phyloP scores from a whole-genome alignment of 2,113 vertebrate genomes.

The Chlorodrepanis virens region DNA sequence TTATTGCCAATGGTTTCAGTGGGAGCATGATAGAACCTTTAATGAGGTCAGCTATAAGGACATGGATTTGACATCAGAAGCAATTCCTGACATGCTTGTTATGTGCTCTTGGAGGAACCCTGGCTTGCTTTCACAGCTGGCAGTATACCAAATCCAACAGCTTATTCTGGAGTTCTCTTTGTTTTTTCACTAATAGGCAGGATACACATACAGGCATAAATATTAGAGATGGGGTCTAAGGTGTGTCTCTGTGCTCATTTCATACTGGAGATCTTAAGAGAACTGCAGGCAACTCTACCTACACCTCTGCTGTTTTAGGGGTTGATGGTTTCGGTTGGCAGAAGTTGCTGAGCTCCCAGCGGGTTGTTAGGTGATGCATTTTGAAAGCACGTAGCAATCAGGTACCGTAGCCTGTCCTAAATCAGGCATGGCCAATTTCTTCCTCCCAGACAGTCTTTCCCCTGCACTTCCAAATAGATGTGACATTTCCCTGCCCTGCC shows the following conservation, averaged over 20 bases:
- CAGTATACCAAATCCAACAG: neutral
- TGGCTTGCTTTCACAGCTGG: neutral
- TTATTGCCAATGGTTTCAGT: neutral
- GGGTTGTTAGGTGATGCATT: neutral
- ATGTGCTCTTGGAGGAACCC: neutral
- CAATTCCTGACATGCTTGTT: constrained; percentile 15
- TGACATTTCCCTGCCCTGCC: neutral
- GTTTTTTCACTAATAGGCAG: neutral
- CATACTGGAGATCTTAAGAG: neutral
- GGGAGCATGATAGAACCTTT: neutral
- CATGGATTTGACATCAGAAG: constrained; percentile 8
- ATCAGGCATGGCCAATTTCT: neutral
- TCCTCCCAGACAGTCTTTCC: neutral
- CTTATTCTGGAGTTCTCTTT: neutral
- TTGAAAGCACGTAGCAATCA: neutral
- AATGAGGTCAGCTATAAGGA: constrained; percentile 17
- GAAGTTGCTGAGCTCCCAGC: neutral
- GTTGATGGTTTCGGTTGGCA: neutral
- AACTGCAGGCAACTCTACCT: neutral
- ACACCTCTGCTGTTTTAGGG: neutral
- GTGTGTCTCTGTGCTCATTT: neutral
- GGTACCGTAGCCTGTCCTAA: neutral
- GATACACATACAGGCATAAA: neutral
- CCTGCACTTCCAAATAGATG: neutral
- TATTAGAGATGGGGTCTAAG: neutral